Evolutionary conservation across 1,140 invertebrate species (phyloP), one percentile per base, ranked within the genome.

Genomic region (Eumeta japonica): DNA sequence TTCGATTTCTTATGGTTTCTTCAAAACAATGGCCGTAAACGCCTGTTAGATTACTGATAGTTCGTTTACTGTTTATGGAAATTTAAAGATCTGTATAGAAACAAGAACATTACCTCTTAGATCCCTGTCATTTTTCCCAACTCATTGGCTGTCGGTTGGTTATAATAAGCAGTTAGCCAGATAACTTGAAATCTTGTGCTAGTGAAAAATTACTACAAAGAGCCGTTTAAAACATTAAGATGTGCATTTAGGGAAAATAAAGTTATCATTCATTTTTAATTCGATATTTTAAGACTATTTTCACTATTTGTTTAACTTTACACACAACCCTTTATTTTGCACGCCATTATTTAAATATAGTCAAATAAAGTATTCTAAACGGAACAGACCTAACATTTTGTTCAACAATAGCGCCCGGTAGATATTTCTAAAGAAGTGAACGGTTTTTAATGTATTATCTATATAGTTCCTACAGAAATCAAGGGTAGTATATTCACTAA

Each of bases 271-370:
- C n/a, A n/a, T 24, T 24, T 24, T 7, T 24, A 24, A 7, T 24
- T 24, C 20, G 5, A 7, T 24, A n/a, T 7, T 7, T n/a, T 7
- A 24, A n/a, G n/a, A 24, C 5, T 24, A 65, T 61, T 57, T 70
- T 66, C 59, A 66, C 58, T 62, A 63, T 59, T 67, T 67, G 68
- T 60, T 73, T 68, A 63, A 68, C 59, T 68, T 71, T 74, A 74
- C 68, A 74, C 68, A 74, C 68, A 74, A 74, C 68, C 68, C 59
- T 74, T 71, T 68, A 68, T 63, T 71, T 71, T 74, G 68, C 68
- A 74, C 68, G 68, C 68, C 66, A 58, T 70, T 68, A 62, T 57
- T 57, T 43, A 50, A 53, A 24, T 7, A 24, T 24, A 24, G n/a
- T n/a, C n/a, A 7, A 7, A 7, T 24, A 24, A 24, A 24, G n/a